These are phyloP conservation scores for Meloidogyne hapla DNA, from an alignment of 1,140 invertebrate genomes.

Conservation along the genomic window DNA sequence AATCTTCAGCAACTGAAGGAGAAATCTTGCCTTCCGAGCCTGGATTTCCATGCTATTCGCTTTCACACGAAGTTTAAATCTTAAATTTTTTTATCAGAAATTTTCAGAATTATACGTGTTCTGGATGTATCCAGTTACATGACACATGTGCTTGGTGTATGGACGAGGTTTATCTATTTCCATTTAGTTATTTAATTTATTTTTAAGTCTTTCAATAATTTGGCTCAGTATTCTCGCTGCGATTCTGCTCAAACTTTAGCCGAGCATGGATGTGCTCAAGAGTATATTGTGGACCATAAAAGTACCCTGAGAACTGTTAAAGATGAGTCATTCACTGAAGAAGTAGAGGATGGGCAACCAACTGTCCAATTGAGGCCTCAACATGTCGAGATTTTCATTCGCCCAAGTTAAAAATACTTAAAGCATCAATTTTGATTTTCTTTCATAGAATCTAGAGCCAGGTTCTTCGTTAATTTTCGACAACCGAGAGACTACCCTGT, in stretches of 20 bases:
- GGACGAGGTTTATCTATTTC: slow-evolving; percentile 46
- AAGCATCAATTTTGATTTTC: neutral
- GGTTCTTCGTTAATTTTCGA: slow-evolving; percentile 66
- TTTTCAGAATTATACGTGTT: slow-evolving; percentile 59
- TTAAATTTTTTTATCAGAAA: neutral
- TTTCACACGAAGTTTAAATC: slow-evolving; percentile 45
- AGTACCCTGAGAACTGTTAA: slow-evolving; percentile 48
- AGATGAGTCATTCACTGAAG: slow-evolving; percentile 45
- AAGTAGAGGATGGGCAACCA: slow-evolving; percentile 48
- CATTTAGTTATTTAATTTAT: neutral
- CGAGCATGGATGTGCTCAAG: slow-evolving; percentile 59
- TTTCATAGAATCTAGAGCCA: slow-evolving; percentile 54
- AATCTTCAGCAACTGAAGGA: slow-evolving; percentile 41
- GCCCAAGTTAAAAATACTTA: slow-evolving; percentile 47
- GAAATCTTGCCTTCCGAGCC: slow-evolving; percentile 53
- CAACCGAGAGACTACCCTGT: slow-evolving; percentile 79
- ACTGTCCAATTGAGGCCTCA: slow-evolving; percentile 63
- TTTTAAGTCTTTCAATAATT: slow-evolving; percentile 57
- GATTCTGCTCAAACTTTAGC: slow-evolving; percentile 51
- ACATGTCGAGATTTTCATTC: slow-evolving; percentile 57
- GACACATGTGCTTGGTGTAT: slow-evolving; percentile 63
- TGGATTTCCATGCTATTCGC: slow-evolving; percentile 63
- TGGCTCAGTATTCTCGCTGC: slow-evolving; percentile 60
- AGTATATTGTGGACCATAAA: slow-evolving; percentile 58
- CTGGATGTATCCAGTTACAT: slow-evolving; percentile 59